Base-by-base conservation (phyloP, 2,797 vertebrate genomes). In the Poliocrania exsul region DNA sequence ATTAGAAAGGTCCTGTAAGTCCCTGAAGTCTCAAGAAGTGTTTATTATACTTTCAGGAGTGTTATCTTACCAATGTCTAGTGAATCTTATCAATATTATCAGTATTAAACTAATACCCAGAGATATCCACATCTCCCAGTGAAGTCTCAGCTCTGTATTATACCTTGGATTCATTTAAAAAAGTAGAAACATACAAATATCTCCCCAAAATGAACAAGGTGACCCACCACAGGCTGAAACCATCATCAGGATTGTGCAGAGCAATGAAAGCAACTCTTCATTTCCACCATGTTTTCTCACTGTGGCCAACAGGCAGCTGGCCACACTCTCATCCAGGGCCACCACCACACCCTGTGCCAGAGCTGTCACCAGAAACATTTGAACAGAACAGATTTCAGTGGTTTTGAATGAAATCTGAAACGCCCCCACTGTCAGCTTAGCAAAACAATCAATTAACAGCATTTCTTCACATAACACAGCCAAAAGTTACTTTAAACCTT, bases 171-270 rank as follows among this genome's bases (percentile, higher is more conserved):
- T 60, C 31, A 14, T 53, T 64, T 38, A 69, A 6, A 47, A 23
- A 86, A 69, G 11, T 6, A 26, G 37, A 65, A 88, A 58, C 5
- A 13, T 13, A 64, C 20, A 9, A 37, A 53, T 37, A 47, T 66
- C 31, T 11, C 58, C n/a, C 44, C 8, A 24, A 54, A 88, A 81
- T 13, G 4, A 74, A 14, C 40, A 60, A 87, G n/a, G 62, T 53
- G 49, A 90, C 98, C 11, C 86, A 98, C 98, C 97, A 26, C 86
- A 96, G 66, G 96, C 89, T 20, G 97, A 93, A 75, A 97, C 47
- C 61, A 98, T 93, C 96, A 97, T 93, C 84, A 98, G 18, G 25
- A 98, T 25, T 0, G 90, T 93, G 80, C 97, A 97, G 62, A 64
- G 29, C 46, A 51, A 13, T 8, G 33, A 51, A 6, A 95, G 18